phyloP scores from a whole-genome alignment of 2,888 invertebrate genomes.

The Perizoma affinitatum region DNA sequence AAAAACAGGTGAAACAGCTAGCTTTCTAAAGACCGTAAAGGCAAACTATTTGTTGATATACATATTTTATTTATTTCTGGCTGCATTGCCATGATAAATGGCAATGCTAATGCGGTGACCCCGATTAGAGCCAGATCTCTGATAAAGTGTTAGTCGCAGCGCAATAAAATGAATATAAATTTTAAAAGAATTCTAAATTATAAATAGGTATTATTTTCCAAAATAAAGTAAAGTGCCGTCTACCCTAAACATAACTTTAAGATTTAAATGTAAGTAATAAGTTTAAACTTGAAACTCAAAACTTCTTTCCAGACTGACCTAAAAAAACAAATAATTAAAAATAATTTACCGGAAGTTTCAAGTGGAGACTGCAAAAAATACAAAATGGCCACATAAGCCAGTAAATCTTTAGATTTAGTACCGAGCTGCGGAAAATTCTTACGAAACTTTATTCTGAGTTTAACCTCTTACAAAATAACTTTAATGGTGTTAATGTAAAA shows the following conservation, averaged over 20 bases:
- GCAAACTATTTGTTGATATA: no score
- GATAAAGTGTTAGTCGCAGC: no score
- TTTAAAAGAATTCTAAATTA: no score
- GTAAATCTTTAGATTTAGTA: constrained; percentile 33
- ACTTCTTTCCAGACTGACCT: constrained; percentile 18
- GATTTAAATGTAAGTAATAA: constrained; percentile 13
- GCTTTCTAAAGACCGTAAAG: no score
- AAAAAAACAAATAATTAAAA: constrained; percentile 29
- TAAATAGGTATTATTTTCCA: no score
- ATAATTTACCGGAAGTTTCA: constrained; percentile 20
- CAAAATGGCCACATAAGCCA: constrained; percentile 32
- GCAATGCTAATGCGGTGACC: no score
- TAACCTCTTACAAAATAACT: background rate
- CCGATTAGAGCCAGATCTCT: no score
- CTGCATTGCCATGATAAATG: no score
- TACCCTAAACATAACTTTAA: background rate
- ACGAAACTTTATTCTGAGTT: constrained; percentile 20
- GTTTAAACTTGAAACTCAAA: constrained; percentile 12
- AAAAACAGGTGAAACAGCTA: no score
- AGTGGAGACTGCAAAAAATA: constrained; percentile 25
- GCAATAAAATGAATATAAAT: no score
- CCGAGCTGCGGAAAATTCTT: constrained; percentile 15
- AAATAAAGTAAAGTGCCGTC: background rate
- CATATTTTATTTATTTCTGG: no score
- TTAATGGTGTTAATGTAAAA: constrained; percentile 17